Evolutionary conservation across 2,113 vertebrate species (phyloP), one percentile per base, ranked within the genome.

Genomic region (Papio anubis): DNA sequence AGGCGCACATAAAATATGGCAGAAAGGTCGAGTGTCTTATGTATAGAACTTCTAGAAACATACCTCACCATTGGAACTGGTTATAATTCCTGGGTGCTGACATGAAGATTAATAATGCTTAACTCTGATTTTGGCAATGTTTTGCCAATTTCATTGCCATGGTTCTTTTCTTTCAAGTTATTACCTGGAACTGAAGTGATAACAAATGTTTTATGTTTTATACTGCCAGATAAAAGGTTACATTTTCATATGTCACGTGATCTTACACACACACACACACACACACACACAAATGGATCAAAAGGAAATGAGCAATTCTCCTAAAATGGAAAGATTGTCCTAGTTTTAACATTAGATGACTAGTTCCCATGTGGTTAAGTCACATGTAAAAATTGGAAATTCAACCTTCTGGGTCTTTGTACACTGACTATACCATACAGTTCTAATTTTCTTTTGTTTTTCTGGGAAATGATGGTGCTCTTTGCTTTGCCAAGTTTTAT

Each of bases 401-500:
- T 93, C 66, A 83, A 27, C 90, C 57, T 32, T 86, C n/a, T 55
- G 45, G 79, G 50, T 87, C 89, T 98, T 98, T 96, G 64, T 94
- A 88, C 80, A 83, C 73, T 96, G 98, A 94, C 38, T 96, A 6
- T 94, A 98, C 98, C 96, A 97, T 95, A 95, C 11, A 97, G 48
- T 96, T 98, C 94, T 98, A 94, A 1, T 98, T 98, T 98, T 98
- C 93, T 97, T 98, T 98, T 98, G 94, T 98, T 98, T 98, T 98
- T 97, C 83, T 97, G 93, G 95, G 98, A 98, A 98, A 98, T 97
- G 55, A 96, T 96, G 94, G 94, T 96, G 55, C 43, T 98, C 21
- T 97, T 98, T 95, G 86, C 97, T 97, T 98, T 99, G 99, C 98
- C 98, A 99, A 99, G 98, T 99, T 98, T 99, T 99, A 98, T 99